Base-by-base conservation (phyloP, 2,888 invertebrate genomes). In the Agonopterix alstromeriana region DNA sequence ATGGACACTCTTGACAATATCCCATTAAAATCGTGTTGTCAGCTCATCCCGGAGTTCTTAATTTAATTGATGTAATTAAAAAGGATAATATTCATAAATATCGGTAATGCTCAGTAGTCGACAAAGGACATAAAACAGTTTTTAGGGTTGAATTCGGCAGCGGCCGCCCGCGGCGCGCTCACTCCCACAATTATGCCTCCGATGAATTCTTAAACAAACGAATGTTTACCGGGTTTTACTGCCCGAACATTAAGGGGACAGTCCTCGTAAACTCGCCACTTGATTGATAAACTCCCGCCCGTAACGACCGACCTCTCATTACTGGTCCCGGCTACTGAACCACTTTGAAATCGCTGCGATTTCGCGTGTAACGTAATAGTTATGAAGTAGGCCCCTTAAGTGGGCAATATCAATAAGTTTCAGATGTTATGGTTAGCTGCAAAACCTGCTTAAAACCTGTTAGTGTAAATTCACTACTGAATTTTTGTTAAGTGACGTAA, bases 101-200 rank as follows among this genome's bases (percentile, higher is more conserved):
- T 44, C 41, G 49, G 49, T 47, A 46, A 47, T 17, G 9, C 12
- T 52, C 67, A 58, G 71, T 65, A 68, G 73, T 67, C 60, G 52
- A 53, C 61, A 57, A 64, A 57, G 58, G 61, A 48, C 53, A 63
- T 72, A 73, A 77, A 70, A 71, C 67, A 60, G 67, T 68, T 67
- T 27, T 65, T 64, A 67, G 67, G 57, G 65, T 68, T 57, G 61
- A 73, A 75, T 70, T 70, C 75, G 76, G 76, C 79, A 73, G 76
- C 65, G 77, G 74, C 74, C 80, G 68, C 82, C 82, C 68, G 82
- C 70, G 51, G 82, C 48, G 82, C 49, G 46, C 67, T 82, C 80
- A 67, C 80, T 70, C 50, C 82, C 48, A 81, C 50, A 45, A 75
- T 78, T 71, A 78, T 52, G 47, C 45, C 36, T 60, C 53, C 61